phyloP scores from a whole-genome alignment of 2,888 invertebrate genomes.

The Sylvicola cinctus region DNA sequence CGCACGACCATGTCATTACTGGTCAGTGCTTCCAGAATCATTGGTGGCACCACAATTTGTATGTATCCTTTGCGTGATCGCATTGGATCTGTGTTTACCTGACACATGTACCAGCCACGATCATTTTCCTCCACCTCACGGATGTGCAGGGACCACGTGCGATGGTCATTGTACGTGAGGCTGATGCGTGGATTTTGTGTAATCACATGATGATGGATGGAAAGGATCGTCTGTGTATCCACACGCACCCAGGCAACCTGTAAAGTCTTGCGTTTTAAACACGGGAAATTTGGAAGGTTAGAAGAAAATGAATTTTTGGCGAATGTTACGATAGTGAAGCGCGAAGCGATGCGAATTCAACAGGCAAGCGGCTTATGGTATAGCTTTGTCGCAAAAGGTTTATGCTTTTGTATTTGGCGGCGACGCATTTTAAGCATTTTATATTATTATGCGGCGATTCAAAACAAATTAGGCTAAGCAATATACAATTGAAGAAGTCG shows the following conservation, averaged over 20 bases:
- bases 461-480: too few species aligned
- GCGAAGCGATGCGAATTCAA: too few species aligned
- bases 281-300: not conserved
- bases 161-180: conserved; percentile 70
- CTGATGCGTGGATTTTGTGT: conserved; percentile 78
- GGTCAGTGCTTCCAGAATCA: conserved; percentile 73
- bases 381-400: too few species aligned
- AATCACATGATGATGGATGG: conserved; percentile 81
- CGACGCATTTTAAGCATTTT: too few species aligned
- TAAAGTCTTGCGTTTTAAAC: not conserved
- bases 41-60: conserved; percentile 84
- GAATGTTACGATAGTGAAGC: not conserved
- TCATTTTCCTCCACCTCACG: conserved; percentile 72
- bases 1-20: conserved; percentile 82
- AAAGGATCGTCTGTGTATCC: conserved; percentile 79
- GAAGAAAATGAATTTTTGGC: not conserved
- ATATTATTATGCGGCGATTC: too few species aligned
- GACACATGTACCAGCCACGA: conserved; percentile 84
- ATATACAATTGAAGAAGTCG: too few species aligned
- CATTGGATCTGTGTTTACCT: conserved; percentile 90
- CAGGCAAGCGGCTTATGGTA: too few species aligned
- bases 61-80: conserved; percentile 71
- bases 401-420: too few species aligned
- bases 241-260: conserved; percentile 88
- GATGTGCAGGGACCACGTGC: conserved; percentile 81